Evolutionary conservation across 2,888 invertebrate genomes (phyloP).

Genomic region (Barypeithes pellucidus): DNA sequence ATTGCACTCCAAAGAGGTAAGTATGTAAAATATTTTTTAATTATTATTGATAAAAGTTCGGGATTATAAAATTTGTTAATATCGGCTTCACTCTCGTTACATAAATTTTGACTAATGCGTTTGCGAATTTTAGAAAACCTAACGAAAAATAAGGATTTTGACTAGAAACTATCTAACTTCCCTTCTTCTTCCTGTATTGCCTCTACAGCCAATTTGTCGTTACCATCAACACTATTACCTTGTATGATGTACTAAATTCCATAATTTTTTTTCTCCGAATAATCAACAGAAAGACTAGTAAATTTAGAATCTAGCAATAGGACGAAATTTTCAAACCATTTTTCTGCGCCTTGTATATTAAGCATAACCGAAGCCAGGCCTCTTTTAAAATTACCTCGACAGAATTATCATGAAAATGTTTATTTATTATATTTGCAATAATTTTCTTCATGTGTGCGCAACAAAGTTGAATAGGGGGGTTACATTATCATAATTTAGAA

Average conservation of each 20-base stretch:
- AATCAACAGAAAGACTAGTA: not conserved
- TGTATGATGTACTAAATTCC: not conserved
- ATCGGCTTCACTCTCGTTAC: not conserved
- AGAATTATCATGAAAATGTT: not conserved
- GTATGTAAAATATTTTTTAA: not conserved
- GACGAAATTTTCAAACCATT: not conserved
- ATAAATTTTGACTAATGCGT: not conserved
- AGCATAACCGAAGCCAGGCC: not conserved
- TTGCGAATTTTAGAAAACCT: not conserved
- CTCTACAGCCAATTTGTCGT: not conserved
- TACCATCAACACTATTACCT: not conserved
- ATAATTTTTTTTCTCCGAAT: conserved; percentile 3
- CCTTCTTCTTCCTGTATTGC: not conserved
- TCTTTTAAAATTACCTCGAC: not conserved
- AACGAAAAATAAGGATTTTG: not conserved
- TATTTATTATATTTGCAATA: not conserved
- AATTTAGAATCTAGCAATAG: conserved; percentile 2
- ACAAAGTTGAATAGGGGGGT: not conserved
- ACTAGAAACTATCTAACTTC: not conserved
- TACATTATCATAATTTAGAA: not conserved
- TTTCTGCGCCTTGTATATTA: not conserved
- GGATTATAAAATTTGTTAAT: conserved; percentile 1
- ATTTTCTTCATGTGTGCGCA: not conserved
- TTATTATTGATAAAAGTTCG: not conserved
- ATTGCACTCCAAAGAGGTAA: no score